These are phyloP conservation scores for Quadroppia sp. DNA, from an alignment of 2,888 invertebrate genomes.

Conservation along the genomic window DNA sequence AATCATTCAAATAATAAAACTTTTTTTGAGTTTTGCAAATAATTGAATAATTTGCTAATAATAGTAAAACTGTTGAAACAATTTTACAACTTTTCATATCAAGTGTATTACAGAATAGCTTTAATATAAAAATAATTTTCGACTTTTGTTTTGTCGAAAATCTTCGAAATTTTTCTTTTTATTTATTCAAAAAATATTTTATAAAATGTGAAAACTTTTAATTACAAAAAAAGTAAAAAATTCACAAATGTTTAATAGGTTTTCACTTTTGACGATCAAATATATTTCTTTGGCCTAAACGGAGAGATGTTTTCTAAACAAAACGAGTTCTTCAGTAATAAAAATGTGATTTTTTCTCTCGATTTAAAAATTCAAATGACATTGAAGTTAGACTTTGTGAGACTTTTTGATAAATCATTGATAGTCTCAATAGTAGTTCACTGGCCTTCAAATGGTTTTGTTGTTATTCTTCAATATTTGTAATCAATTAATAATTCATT, in stretches of 20 bases:
- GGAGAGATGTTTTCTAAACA: not conserved
- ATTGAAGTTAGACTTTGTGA: constrained; percentile 8
- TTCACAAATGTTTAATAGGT: not conserved
- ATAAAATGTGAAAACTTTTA: not conserved
- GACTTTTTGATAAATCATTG: not conserved
- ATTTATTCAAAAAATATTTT: not conserved
- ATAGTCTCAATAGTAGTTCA: constrained; percentile 24
- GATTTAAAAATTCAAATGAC: not conserved
- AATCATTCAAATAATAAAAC: constrained; percentile 19
- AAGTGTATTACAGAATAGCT: too few relatives aligned
- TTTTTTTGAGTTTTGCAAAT: constrained; percentile 1
- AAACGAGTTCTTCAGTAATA: constrained; percentile 13
- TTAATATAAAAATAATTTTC: too few relatives aligned
- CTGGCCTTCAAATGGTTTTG: constrained; percentile 13
- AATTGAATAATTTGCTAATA: not conserved
- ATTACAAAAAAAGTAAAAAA: not conserved
- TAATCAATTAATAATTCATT: too few relatives aligned
- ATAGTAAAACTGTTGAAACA: not conserved
- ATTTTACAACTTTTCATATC: not conserved
- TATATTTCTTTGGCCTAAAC: not conserved
- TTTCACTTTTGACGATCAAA: too few relatives aligned
- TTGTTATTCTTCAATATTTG: too few relatives aligned
- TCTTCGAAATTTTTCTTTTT: too few relatives aligned
- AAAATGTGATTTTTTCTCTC: not conserved
- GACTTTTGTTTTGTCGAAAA: too few relatives aligned